phyloP scores from a whole-genome alignment of 2,797 vertebrate genomes.

The Sebastiscus albofasciatus region DNA sequence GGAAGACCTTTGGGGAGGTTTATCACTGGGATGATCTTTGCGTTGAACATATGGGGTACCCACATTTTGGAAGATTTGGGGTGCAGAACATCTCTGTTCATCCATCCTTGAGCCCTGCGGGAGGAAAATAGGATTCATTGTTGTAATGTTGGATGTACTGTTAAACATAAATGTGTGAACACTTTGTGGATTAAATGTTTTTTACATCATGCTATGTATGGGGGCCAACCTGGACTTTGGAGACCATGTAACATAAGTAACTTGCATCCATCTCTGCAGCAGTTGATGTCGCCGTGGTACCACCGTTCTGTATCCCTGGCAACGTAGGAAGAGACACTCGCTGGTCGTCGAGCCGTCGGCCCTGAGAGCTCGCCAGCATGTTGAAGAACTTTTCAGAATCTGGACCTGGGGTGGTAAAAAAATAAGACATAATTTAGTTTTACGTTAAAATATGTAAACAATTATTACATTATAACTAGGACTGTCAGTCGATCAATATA shows the following conservation, averaged over 20 bases:
- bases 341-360: slow-evolving; percentile 87
- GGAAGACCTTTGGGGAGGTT: slow-evolving; percentile 60
- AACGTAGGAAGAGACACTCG: slow-evolving; percentile 76
- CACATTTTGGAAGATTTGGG: slow-evolving; percentile 59
- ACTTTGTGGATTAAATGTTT: not conserved
- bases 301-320: slow-evolving; percentile 77
- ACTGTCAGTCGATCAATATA: too few relatives aligned
- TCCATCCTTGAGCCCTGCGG: slow-evolving; percentile 81
- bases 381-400: slow-evolving; percentile 81
- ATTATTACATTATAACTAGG: not conserved
- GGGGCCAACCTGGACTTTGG: slow-evolving; percentile 72
- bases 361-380: slow-evolving; percentile 84
- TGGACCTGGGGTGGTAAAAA: slow-evolving; percentile 16
- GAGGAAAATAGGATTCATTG: not conserved
- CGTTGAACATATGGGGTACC: slow-evolving; percentile 41
- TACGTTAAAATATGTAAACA: not conserved
- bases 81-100: slow-evolving; percentile 80
- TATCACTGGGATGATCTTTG: slow-evolving; percentile 30
- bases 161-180: not conserved
- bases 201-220: not conserved
- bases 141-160: not conserved
- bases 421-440: not conserved
- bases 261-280: slow-evolving; percentile 58
- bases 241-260: slow-evolving; percentile 75
- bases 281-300: slow-evolving; percentile 53